Evolutionary conservation across 2,797 vertebrate genomes (phyloP), one percentile per base, ranked within the genome.

Genomic region (Eleutherodactylus coqui): DNA sequence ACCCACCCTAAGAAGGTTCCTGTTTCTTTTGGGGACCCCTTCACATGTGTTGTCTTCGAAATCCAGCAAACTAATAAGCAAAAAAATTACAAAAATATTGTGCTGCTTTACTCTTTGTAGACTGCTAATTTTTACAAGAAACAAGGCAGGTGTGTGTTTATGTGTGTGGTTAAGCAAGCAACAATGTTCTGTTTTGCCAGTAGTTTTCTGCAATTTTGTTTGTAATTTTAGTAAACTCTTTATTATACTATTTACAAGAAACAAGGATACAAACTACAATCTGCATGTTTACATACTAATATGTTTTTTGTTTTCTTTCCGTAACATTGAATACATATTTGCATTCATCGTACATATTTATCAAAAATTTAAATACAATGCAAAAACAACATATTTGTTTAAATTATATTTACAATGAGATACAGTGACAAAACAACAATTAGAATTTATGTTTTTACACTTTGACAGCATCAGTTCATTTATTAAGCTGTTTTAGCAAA

Each of bases 401-500:
- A 75, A 49, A 38, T 19, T 13, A 41, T 69, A 76, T 82, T 81
- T 67, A 38, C 60, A 62, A 49, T 51, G 34, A 34, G n/a, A 67
- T 29, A 87, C 84, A 89, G 89, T 90, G 75, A 47, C 85, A 89
- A 88, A 83, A 77, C 88, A 85, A 88, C 92, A 93, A 94, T 93
- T 94, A 93, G 89, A 92, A 90, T 88, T 89, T 91, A 90, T 87
- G 67, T 87, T 92, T 85, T 84, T 90, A 87, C 88, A 82, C 9
- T 43, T 55, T 89, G 91, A 92, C 92, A 88, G 86, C 90, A 91
- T 91, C 89, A 90, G 90, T 88, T 93, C 87, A 93, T 94, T 94
- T 93, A 94, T 95, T 94, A 94, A 94, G 92, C 91, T 92, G 89
- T 89, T 91, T 89, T 90, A 91, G 90, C 91, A 92, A 90, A 91